phyloP scores from a whole-genome alignment of 2,797 vertebrate genomes.

The Falco cherrug region DNA sequence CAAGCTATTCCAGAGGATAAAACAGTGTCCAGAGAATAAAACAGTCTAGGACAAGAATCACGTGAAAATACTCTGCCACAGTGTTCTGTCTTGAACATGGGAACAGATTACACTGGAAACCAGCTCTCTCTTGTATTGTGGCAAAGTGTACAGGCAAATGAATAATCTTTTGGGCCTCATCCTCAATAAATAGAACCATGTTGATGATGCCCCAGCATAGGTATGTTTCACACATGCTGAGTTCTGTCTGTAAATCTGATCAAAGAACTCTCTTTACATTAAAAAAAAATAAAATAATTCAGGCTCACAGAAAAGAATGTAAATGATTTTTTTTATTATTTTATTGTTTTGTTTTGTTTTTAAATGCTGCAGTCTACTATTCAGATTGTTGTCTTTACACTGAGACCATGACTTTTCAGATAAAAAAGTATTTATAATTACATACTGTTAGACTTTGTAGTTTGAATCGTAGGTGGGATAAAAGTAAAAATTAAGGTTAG shows the following conservation, averaged over 20 bases:
- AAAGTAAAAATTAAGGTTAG: not conserved
- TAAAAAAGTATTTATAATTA: not conserved
- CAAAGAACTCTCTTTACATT: not conserved
- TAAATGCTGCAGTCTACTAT: not conserved
- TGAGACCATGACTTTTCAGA: not conserved
- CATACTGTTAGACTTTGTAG: not conserved
- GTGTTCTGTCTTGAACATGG: not conserved
- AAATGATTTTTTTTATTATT: not conserved
- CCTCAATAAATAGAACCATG: not conserved
- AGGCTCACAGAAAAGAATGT: not conserved
- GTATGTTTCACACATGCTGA: not conserved
- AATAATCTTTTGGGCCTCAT: not conserved
- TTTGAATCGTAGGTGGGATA: not conserved
- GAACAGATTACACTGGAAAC: not conserved
- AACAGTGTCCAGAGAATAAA: not conserved
- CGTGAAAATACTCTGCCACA: not conserved
- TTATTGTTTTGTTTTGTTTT: not conserved
- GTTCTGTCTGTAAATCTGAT: not conserved
- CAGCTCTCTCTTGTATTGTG: not conserved
- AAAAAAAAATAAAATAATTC: not conserved
- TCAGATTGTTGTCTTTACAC: not conserved
- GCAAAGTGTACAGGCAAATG: not conserved
- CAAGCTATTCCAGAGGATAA: not conserved
- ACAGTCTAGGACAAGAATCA: not conserved
- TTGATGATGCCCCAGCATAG: not conserved